These are phyloP conservation scores for Pyrgilauda ruficollis DNA, from an alignment of 2,113 vertebrate genomes.

Conservation along the genomic window DNA sequence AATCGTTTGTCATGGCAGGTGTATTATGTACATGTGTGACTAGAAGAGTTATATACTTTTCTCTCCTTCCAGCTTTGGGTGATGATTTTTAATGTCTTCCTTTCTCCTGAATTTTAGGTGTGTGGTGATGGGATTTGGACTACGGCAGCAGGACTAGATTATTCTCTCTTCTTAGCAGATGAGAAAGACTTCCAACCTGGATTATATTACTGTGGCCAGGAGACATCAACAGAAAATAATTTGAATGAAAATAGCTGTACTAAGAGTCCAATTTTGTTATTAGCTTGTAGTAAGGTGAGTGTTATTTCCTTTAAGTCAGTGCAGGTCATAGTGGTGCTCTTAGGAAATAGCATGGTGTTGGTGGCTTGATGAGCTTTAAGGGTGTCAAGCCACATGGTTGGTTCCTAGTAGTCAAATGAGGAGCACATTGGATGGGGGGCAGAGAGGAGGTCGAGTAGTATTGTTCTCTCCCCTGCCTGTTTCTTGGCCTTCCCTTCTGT, in stretches of 20 bases:
- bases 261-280: slow-evolving; percentile 81
- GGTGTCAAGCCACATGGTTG: not conserved
- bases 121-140: slow-evolving; percentile 87
- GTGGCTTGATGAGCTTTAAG: not conserved
- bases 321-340: not conserved
- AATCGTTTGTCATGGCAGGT: not conserved
- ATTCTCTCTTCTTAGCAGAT: slow-evolving; percentile 90
- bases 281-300: slow-evolving; percentile 88
- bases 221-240: slow-evolving; percentile 68
- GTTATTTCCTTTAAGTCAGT: not conserved
- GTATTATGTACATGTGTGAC: not conserved
- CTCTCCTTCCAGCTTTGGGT: not conserved
- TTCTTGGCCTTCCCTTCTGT: not conserved
- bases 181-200: slow-evolving; percentile 92
- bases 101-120: slow-evolving; percentile 71
- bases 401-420: not conserved
- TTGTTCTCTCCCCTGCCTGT: not conserved
- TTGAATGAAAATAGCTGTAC: slow-evolving; percentile 70
- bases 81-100: not conserved
- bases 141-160: slow-evolving; percentile 84
- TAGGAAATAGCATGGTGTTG: not conserved
- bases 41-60: not conserved
- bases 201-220: slow-evolving; percentile 90
- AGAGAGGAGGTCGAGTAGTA: not conserved
- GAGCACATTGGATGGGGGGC: not conserved